Percentiles rank a stretch among this genome's conserved stretches.
Evolutionary conservation across 1,140 invertebrate genomes (phyloP).

Genomic region (Nephotettix cincticeps): DNA sequence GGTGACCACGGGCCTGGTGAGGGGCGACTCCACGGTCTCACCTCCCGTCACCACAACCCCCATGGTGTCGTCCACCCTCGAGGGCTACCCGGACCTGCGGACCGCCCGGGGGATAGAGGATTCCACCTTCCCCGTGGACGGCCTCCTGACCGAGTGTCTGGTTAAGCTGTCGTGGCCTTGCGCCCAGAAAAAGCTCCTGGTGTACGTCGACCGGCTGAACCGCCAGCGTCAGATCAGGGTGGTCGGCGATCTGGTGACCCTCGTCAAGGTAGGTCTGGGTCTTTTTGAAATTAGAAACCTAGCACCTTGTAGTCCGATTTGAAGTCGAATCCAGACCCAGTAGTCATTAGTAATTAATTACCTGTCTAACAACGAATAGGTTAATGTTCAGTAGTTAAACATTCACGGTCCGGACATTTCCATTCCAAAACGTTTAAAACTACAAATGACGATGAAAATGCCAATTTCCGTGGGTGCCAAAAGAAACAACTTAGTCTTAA

Average conservation of each 20-base stretch:
- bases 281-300: too few relatives aligned
- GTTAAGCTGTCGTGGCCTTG: conserved; percentile 37
- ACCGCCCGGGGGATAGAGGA: background rate
- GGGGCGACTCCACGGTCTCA: background rate
- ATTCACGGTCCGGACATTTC: too few relatives aligned
- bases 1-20: background rate
- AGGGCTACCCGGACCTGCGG: background rate
- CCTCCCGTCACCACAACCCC: background rate
- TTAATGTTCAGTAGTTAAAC: too few relatives aligned
- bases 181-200: conserved; percentile 39
- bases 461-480: too few relatives aligned
- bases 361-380: too few relatives aligned
- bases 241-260: conserved; percentile 34
- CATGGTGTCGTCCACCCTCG: background rate
- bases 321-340: too few relatives aligned
- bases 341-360: too few relatives aligned
- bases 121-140: conserved; percentile 8
- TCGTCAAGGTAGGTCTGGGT: conserved; percentile 9
- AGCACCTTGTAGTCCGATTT: too few relatives aligned
- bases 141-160: conserved; percentile 39
- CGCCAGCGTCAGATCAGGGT: conserved; percentile 34
- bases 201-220: conserved; percentile 38
- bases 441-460: too few relatives aligned
- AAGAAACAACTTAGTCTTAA: too few relatives aligned
- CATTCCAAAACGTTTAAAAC: too few relatives aligned